Conservation (phyloP, 2,888 invertebrate species). For the Tholera decimalis region DNA sequence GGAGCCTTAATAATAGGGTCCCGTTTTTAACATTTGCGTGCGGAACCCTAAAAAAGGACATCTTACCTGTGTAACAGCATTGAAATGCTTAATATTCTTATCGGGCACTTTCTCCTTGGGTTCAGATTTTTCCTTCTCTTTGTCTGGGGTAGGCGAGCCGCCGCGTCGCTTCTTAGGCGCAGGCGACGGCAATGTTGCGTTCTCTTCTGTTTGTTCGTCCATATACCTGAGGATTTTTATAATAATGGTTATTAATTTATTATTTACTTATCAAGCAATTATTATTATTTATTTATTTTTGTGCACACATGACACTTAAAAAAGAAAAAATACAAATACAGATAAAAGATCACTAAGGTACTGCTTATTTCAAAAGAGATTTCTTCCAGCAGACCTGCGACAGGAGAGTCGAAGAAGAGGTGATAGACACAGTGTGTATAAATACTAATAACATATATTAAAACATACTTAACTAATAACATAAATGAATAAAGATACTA, state of each 20-base stretch:
- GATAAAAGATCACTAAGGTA: too few relatives aligned
- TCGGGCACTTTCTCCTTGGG: constrained; percentile 69
- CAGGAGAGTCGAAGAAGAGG: too few relatives aligned
- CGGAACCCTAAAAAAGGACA: background rate
- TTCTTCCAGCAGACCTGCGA: too few relatives aligned
- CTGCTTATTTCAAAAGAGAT: too few relatives aligned
- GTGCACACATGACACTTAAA: too few relatives aligned
- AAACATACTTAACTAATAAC: too few relatives aligned
- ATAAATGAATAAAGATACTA: too few relatives aligned
- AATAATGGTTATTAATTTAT: background rate
- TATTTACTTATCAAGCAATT: background rate
- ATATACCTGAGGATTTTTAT: constrained; percentile 79
- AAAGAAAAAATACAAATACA: too few relatives aligned
- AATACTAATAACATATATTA: too few relatives aligned
- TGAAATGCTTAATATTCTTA: constrained; percentile 78
- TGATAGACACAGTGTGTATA: too few relatives aligned
- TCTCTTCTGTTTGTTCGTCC: constrained; percentile 88
- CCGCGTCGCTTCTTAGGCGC: constrained; percentile 83
- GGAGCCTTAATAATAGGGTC: too few relatives aligned
- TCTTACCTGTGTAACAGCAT: constrained; percentile 81
- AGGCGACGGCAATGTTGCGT: constrained; percentile 80
- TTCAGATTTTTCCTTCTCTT: constrained; percentile 68
- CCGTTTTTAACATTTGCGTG: too few relatives aligned
- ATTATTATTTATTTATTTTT: background rate
- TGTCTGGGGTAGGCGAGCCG: constrained; percentile 72